Percentiles rank a stretch among this genome's conserved stretches.
phyloP scores from a whole-genome alignment of 1,140 invertebrate genomes.

The Cylas formicarius region DNA sequence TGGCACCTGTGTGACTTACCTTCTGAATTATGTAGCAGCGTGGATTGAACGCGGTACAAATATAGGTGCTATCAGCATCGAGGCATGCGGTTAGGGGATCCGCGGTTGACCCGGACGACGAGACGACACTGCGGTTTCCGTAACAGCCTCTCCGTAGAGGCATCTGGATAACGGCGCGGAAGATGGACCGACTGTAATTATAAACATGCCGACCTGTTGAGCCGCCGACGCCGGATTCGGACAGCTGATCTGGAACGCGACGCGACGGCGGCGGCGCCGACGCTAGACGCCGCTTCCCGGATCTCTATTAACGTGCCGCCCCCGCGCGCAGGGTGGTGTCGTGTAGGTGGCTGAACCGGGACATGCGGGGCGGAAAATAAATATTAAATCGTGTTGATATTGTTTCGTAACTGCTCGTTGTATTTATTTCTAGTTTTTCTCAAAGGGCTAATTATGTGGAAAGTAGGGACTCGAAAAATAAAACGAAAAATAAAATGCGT shows the following conservation, averaged over 20 bases:
- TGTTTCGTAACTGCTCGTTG: no score
- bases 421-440: no score
- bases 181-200: conserved; percentile 23
- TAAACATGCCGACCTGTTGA: conserved; percentile 42
- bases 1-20: conserved; percentile 42
- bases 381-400: no score
- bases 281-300: conserved; percentile 4
- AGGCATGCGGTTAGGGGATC: conserved; percentile 47
- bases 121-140: conserved; percentile 3
- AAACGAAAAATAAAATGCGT: no score
- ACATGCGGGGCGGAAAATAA: no score
- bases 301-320: no score
- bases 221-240: conserved; percentile 28
- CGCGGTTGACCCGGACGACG: conserved; percentile 18
- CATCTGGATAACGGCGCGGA: conserved; percentile 32
- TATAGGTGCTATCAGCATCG: conserved; percentile 52
- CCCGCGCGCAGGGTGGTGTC: no score
- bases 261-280: conserved; percentile 25
- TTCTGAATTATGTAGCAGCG: conserved; percentile 56
- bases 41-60: conserved; percentile 53
- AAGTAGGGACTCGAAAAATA: no score
- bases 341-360: no score
- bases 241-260: conserved; percentile 37
- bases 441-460: no score
- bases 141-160: conserved; percentile 32